Evolutionary conservation across 2,888 invertebrate species (phyloP).

Genomic region (Acheta domesticus): DNA sequence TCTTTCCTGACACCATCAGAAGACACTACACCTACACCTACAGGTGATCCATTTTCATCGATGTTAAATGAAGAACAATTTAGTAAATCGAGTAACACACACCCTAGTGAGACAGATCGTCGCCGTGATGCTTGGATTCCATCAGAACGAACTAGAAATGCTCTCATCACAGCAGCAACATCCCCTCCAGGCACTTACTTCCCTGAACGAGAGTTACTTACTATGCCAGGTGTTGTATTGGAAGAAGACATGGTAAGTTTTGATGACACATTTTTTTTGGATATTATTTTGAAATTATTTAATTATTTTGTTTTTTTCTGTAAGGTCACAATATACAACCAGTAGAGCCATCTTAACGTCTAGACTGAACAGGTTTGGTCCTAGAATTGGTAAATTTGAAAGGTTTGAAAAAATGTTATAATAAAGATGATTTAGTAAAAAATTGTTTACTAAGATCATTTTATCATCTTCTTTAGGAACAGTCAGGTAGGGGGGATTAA

Average conservation of each 20-base stretch:
- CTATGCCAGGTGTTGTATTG: slow-evolving; percentile 78
- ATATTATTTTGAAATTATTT: background rate
- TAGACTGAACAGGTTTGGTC: too few species aligned
- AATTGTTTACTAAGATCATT: too few species aligned
- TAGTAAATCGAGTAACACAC: slow-evolving; percentile 18
- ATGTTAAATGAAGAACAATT: slow-evolving; percentile 30
- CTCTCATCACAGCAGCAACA: slow-evolving; percentile 60
- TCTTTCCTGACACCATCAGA: slow-evolving; percentile 31
- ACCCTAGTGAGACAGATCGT: slow-evolving; percentile 41
- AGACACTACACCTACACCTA: slow-evolving; percentile 31
- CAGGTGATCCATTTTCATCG: slow-evolving; percentile 29
- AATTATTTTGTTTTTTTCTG: background rate
- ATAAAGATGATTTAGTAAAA: too few species aligned
- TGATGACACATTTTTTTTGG: slow-evolving; percentile 28
- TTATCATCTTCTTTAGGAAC: too few species aligned
- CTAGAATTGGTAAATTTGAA: too few species aligned
- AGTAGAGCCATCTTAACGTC: too few species aligned
- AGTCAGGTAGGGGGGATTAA: too few species aligned
- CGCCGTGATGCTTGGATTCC: slow-evolving; percentile 77
- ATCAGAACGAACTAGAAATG: slow-evolving; percentile 67
- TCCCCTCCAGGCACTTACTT: slow-evolving; percentile 67
- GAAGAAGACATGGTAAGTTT: slow-evolving; percentile 74
- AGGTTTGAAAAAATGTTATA: too few species aligned
- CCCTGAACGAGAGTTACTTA: slow-evolving; percentile 70
- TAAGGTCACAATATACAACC: background rate